phyloP scores from a whole-genome alignment of 2,888 invertebrate genomes.

The Trissolcus japonicus region DNA sequence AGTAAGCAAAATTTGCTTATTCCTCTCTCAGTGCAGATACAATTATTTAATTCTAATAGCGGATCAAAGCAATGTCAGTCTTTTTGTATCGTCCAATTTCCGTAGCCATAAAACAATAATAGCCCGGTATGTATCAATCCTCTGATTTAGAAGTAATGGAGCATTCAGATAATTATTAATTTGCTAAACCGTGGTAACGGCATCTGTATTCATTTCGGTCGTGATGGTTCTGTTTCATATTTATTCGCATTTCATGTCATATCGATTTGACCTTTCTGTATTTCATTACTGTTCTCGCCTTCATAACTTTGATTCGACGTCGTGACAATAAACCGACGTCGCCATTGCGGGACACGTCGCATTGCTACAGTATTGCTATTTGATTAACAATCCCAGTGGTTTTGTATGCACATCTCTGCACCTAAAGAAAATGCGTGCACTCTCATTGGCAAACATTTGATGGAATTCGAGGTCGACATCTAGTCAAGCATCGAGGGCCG shows the following conservation, averaged over 20 bases:
- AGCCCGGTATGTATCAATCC: too few species aligned
- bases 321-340: slow-evolving; percentile 23
- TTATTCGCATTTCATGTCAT: slow-evolving; percentile 13
- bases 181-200: too few species aligned
- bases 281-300: slow-evolving; percentile 35
- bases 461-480: slow-evolving; percentile 47
- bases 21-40: too few species aligned
- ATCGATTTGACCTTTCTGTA: slow-evolving; percentile 33
- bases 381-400: slow-evolving; percentile 19
- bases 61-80: too few species aligned
- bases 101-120: too few species aligned
- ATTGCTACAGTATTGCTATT: slow-evolving; percentile 12
- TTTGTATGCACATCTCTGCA: slow-evolving; percentile 3
- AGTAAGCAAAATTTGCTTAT: too few species aligned
- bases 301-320: slow-evolving; percentile 18
- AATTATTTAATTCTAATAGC: too few species aligned
- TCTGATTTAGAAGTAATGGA: too few species aligned
- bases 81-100: too few species aligned
- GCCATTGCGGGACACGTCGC: slow-evolving; percentile 19
- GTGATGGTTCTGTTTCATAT: background rate
- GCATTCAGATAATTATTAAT: too few species aligned
- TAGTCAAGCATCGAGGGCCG: slow-evolving; percentile 25
- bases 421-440: slow-evolving; percentile 13
- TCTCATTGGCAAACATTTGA: slow-evolving; percentile 20
- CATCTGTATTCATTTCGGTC: too few species aligned